phyloP scores from a whole-genome alignment of 2,113 vertebrate species.

The Phainopepla nitens region DNA sequence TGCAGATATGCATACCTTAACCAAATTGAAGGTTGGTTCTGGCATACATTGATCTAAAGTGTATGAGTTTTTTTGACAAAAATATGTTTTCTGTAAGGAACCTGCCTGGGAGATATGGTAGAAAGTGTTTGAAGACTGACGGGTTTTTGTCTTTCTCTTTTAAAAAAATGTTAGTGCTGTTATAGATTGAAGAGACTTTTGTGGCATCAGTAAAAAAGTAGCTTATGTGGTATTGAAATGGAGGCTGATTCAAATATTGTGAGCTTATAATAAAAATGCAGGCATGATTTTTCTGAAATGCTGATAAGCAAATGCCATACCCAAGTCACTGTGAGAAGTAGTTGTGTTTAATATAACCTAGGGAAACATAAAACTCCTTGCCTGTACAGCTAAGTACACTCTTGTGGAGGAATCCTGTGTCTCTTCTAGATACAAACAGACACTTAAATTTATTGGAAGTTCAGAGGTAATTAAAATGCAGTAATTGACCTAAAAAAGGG shows the following conservation, averaged over 20 bases:
- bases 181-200: background rate
- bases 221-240: background rate
- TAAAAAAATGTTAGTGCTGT: background rate
- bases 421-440: background rate
- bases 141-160: background rate
- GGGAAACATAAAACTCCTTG: background rate
- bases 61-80: background rate
- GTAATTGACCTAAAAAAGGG: background rate
- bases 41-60: background rate
- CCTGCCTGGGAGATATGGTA: background rate
- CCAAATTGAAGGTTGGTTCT: conserved; percentile 90
- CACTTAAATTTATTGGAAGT: background rate
- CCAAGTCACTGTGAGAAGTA: background rate
- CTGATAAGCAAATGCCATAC: background rate
- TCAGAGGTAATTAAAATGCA: background rate
- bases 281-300: background rate
- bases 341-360: background rate
- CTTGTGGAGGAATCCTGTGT: background rate
- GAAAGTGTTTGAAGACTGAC: background rate
- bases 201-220: background rate
- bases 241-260: background rate
- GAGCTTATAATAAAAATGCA: background rate
- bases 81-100: background rate
- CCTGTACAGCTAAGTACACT: background rate
- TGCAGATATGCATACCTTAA: conserved; percentile 97